These are phyloP conservation scores for Eupeodes corollae DNA, from an alignment of 1,140 invertebrate genomes.

Conservation along the genomic window DNA sequence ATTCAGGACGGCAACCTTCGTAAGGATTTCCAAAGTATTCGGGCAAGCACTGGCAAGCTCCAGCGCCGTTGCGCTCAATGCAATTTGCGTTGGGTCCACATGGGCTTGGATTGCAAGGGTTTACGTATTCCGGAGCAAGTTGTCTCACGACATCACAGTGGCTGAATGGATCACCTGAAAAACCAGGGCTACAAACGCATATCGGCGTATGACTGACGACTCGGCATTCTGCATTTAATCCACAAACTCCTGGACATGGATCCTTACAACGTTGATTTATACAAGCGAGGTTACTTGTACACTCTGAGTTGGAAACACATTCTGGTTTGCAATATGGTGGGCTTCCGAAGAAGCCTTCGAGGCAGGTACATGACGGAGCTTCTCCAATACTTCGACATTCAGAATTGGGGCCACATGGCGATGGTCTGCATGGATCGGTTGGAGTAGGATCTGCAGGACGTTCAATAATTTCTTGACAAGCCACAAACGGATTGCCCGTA, in stretches of 20 bases:
- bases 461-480: conserved; percentile 50
- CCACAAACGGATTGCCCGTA: conserved; percentile 59
- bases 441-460: conserved; percentile 59
- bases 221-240: conserved; percentile 55
- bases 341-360: conserved; percentile 54
- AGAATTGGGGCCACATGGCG: conserved; percentile 64
- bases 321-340: conserved; percentile 65
- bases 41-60: conserved; percentile 55
- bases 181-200: conserved; percentile 55
- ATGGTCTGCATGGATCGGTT: conserved; percentile 55
- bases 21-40: conserved; percentile 63
- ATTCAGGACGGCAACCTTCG: conserved; percentile 61
- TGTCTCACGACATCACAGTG: conserved; percentile 43
- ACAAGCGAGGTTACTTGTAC: conserved; percentile 53
- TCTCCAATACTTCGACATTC: conserved; percentile 52
- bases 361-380: conserved; percentile 54
- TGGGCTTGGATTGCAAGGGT: conserved; percentile 59
- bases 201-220: conserved; percentile 60
- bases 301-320: conserved; percentile 63
- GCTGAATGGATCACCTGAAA: conserved; percentile 60
- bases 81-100: conserved; percentile 69
- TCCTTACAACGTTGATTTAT: conserved; percentile 58
- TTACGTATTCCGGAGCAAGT: conserved; percentile 37
- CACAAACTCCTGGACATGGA: conserved; percentile 60
- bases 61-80: conserved; percentile 50